phyloP scores from a whole-genome alignment of 2,888 invertebrate genomes.

The Leuctra nigra region DNA sequence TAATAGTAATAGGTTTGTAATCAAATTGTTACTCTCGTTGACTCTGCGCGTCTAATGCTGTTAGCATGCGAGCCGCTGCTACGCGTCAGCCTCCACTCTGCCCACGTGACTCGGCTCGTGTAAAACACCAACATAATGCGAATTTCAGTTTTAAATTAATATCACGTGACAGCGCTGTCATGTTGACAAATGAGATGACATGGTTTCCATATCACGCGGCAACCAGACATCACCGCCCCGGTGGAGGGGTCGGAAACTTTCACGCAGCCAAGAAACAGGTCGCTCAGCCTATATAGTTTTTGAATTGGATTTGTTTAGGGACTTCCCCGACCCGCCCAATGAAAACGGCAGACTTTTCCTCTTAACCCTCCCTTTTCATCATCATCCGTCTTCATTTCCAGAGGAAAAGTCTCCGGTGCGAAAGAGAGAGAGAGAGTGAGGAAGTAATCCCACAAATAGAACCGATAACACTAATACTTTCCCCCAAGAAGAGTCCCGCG shows the following conservation, averaged over 20 bases:
- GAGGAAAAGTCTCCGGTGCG: slow-evolving; percentile 21
- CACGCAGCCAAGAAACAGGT: background rate
- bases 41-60: too few species aligned
- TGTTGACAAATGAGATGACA: slow-evolving; percentile 16
- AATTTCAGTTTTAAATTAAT: slow-evolving; percentile 21
- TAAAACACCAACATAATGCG: slow-evolving; percentile 1
- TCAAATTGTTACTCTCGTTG: too few species aligned
- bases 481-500: background rate
- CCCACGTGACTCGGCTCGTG: too few species aligned
- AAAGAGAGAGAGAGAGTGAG: slow-evolving; percentile 12
- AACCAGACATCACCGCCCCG: background rate
- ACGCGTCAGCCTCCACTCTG: too few species aligned
- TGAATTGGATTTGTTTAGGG: slow-evolving; percentile 25
- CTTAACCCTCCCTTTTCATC: slow-evolving; percentile 24
- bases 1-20: too few species aligned
- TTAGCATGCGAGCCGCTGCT: too few species aligned
- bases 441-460: slow-evolving; percentile 24
- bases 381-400: slow-evolving; percentile 28
- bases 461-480: slow-evolving; percentile 20
- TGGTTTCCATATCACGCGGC: background rate
- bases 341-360: slow-evolving; percentile 18
- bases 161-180: slow-evolving; percentile 14
- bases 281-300: too few species aligned
- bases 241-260: background rate
- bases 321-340: slow-evolving; percentile 10